Evolutionary conservation across 2,888 invertebrate genomes (phyloP).

Genomic region (Papilio protenor): DNA sequence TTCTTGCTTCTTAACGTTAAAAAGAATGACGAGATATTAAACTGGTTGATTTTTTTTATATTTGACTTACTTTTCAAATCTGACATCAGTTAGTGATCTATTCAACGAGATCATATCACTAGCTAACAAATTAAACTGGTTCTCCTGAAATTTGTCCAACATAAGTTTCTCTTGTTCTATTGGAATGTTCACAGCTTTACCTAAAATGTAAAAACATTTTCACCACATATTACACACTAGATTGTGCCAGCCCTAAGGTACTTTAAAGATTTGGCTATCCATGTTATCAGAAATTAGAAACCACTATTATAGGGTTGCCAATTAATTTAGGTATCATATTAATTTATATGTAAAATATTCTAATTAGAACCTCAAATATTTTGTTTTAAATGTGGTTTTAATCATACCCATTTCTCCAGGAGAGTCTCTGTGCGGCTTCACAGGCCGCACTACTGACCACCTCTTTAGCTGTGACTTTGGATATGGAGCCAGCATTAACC

Average conservation of each 20-base stretch:
- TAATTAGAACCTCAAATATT: too few relatives aligned
- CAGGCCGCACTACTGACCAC: slow-evolving; percentile 90
- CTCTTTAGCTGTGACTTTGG: slow-evolving; percentile 81
- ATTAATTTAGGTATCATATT: not conserved
- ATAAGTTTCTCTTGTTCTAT: slow-evolving; percentile 93
- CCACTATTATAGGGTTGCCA: not conserved
- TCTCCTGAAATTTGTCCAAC: slow-evolving; percentile 98
- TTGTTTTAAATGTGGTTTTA: not conserved
- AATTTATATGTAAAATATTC: not conserved
- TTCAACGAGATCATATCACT: slow-evolving; percentile 99
- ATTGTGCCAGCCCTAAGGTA: not conserved
- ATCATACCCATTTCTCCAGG: slow-evolving; percentile 94
- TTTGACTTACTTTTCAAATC: slow-evolving; percentile 92
- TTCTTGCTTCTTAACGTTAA: too few relatives aligned
- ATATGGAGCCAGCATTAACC: slow-evolving; percentile 67
- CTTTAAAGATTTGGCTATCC: not conserved
- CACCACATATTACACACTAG: slow-evolving; percentile 26
- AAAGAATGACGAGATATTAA: not conserved
- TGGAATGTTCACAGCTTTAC: slow-evolving; percentile 94
- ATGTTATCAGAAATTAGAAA: not conserved
- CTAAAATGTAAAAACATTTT: slow-evolving; percentile 59
- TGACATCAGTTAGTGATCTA: slow-evolving; percentile 96
- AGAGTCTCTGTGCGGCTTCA: slow-evolving; percentile 86
- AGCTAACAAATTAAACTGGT: slow-evolving; percentile 99
- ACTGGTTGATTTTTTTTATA: not conserved